Conservation (phyloP, 2,888 invertebrate genomes). For the Halocaridina rubra region DNA sequence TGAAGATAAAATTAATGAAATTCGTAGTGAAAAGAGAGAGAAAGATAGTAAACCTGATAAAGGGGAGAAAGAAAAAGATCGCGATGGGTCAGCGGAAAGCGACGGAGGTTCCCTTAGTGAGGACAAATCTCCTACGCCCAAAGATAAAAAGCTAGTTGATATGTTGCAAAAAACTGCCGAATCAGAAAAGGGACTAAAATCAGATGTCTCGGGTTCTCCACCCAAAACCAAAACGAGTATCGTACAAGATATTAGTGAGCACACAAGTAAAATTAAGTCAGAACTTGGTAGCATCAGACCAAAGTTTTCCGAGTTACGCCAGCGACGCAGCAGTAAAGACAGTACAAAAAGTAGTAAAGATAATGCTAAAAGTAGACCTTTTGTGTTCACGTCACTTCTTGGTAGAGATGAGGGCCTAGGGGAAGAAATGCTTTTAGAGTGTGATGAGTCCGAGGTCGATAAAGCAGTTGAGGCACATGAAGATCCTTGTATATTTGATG, state of each 20-base stretch:
- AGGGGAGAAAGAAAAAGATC: slow-evolving; percentile 32
- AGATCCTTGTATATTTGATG: slow-evolving; percentile 26
- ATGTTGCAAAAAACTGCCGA: slow-evolving; percentile 22
- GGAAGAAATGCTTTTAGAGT: slow-evolving; percentile 47
- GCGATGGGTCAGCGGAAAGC: slow-evolving; percentile 38
- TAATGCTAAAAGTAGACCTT: slow-evolving; percentile 23
- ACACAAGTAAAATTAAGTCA: slow-evolving; percentile 49
- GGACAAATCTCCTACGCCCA: slow-evolving; percentile 21
- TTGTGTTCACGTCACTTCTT: slow-evolving; percentile 44
- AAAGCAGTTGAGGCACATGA: slow-evolving; percentile 34
- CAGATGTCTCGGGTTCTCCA: slow-evolving; percentile 27
- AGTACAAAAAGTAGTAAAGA: slow-evolving; percentile 22
- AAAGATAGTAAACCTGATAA: slow-evolving; percentile 33
- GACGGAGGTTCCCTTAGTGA: slow-evolving; percentile 35
- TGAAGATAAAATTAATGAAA: slow-evolving; percentile 80
- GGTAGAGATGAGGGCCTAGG: slow-evolving; percentile 50
- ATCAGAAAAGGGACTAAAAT: not conserved
- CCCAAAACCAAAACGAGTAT: slow-evolving; percentile 53
- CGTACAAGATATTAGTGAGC: slow-evolving; percentile 54
- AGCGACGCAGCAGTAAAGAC: slow-evolving; percentile 30
- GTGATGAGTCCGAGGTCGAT: slow-evolving; percentile 33
- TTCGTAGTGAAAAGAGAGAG: slow-evolving; percentile 73
- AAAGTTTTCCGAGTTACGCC: slow-evolving; percentile 46
- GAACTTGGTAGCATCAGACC: slow-evolving; percentile 48
- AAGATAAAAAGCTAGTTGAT: slow-evolving; percentile 14